A percentile compares a stretch with the other conserved stretches of the same genome.
phyloP scores from a whole-genome alignment of 2,888 invertebrate genomes.

The Leptarthrus brevirostris region DNA sequence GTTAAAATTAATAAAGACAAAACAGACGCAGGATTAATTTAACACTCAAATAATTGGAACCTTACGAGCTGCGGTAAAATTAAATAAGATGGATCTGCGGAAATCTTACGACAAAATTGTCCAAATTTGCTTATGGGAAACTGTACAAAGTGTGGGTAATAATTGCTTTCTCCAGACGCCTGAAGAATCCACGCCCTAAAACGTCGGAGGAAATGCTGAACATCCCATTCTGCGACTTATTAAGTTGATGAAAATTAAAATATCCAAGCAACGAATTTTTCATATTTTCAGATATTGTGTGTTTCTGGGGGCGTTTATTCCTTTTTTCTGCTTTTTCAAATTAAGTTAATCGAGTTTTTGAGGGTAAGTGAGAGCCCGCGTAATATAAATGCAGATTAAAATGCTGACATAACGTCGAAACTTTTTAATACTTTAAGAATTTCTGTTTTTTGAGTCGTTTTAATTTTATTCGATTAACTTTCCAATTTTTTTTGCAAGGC shows the following conservation, averaged over 20 bases:
- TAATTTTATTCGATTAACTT: too few species aligned
- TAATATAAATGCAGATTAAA: slow-evolving; percentile 34
- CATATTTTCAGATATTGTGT: slow-evolving; percentile 22
- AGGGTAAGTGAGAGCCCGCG: neutral
- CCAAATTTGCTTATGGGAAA: slow-evolving; percentile 23
- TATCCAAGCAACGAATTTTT: slow-evolving; percentile 2
- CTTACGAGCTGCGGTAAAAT: slow-evolving; percentile 2
- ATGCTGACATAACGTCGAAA: slow-evolving; percentile 11
- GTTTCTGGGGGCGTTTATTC: slow-evolving; percentile 11
- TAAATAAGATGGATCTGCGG: slow-evolving; percentile 15
- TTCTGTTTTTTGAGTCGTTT: too few species aligned
- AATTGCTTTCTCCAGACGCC: neutral
- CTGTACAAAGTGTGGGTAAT: slow-evolving; percentile 22
- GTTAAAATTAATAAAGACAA: too few species aligned
- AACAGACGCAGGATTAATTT: too few species aligned
- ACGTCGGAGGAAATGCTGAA: neutral
- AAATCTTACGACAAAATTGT: slow-evolving; percentile 7
- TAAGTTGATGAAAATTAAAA: slow-evolving; percentile 17
- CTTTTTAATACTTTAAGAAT: slow-evolving; percentile 10
- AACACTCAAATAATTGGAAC: too few species aligned
- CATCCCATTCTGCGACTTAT: slow-evolving; percentile 1
- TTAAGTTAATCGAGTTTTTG: slow-evolving; percentile 30
- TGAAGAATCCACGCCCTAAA: too few species aligned
- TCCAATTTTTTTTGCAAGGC: too few species aligned
- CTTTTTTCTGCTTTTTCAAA: slow-evolving; percentile 27